Conservation (phyloP, 1,140 invertebrate genomes). For the Archivesica marissinica region DNA sequence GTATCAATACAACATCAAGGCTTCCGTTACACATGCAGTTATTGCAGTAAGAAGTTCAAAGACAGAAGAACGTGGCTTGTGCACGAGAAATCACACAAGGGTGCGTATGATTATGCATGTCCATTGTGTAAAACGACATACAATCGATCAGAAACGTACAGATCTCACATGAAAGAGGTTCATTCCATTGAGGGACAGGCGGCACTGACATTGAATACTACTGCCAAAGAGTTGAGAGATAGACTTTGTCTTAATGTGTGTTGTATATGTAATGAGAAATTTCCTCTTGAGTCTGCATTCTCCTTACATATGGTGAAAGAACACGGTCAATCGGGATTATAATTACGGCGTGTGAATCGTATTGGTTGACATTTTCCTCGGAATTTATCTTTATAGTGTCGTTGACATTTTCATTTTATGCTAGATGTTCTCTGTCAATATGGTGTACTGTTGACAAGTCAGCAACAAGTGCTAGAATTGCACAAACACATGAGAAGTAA, state of each 20-base stretch:
- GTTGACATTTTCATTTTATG: too few species aligned
- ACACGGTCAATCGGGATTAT: slow-evolving; percentile 2
- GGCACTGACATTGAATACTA: slow-evolving; percentile 17
- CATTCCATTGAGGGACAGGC: slow-evolving; percentile 32
- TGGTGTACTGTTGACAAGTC: too few species aligned
- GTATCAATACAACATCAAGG: slow-evolving; percentile 48
- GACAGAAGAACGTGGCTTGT: slow-evolving; percentile 23
- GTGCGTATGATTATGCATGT: slow-evolving; percentile 37
- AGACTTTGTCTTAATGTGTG: slow-evolving; percentile 33
- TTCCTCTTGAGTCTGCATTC: slow-evolving; percentile 31
- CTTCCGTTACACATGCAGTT: slow-evolving; percentile 24
- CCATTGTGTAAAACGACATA: slow-evolving; percentile 32
- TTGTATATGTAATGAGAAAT: slow-evolving; percentile 27
- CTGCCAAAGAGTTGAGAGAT: slow-evolving; percentile 6
- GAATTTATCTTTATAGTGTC: too few species aligned
- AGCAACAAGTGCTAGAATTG: too few species aligned
- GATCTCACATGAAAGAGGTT: slow-evolving; percentile 26
- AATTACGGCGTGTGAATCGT: too few species aligned
- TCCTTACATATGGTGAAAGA: slow-evolving; percentile 18
- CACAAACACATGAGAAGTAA: too few species aligned
- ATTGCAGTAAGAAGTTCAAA: slow-evolving; percentile 49
- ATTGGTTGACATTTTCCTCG: too few species aligned
- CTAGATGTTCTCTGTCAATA: too few species aligned
- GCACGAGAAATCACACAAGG: slow-evolving; percentile 51
- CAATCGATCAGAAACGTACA: slow-evolving; percentile 14